Evolutionary conservation across 2,797 vertebrate species (phyloP).

Genomic region (Myripristis murdjan): DNA sequence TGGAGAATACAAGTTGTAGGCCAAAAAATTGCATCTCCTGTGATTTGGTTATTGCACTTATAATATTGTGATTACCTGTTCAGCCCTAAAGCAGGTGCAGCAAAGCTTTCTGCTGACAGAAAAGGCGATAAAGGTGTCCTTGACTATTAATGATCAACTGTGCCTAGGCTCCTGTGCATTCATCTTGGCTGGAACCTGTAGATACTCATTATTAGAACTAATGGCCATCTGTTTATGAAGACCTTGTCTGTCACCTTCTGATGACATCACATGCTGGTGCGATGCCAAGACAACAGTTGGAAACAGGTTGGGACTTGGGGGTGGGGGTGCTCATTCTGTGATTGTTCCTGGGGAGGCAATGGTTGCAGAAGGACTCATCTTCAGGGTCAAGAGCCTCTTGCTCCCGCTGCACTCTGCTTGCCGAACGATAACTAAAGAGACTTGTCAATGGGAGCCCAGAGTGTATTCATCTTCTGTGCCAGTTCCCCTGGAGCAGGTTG

Average conservation of each 20-base stretch:
- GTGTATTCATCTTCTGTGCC: conserved; percentile 71
- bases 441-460: conserved; percentile 71
- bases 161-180: conserved; percentile 42
- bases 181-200: conserved; percentile 69
- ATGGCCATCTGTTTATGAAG: conserved; percentile 76
- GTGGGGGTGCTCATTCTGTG: not conserved
- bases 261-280: conserved; percentile 56
- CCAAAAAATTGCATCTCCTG: too few species aligned
- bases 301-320: conserved; percentile 29
- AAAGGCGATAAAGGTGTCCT: conserved; percentile 61
- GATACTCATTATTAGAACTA: conserved; percentile 80
- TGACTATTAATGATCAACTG: conserved; percentile 71
- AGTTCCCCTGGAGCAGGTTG: conserved; percentile 64
- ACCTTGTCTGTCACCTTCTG: conserved; percentile 77
- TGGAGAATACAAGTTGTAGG: too few species aligned
- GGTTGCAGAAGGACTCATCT: conserved; percentile 47
- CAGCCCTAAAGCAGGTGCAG: too few species aligned
- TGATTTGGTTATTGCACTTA: too few species aligned
- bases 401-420: conserved; percentile 53
- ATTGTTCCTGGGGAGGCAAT: conserved; percentile 16
- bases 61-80: too few species aligned
- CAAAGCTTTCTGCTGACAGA: conserved; percentile 46
- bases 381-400: conserved; percentile 75
- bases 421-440: conserved; percentile 68
- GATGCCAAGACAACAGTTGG: conserved; percentile 59